Percentiles rank a stretch among this genome's conserved stretches.
Conservation (phyloP, 53 echinoderm and acorn worm genomes). For the Antedon mediterranea region DNA sequence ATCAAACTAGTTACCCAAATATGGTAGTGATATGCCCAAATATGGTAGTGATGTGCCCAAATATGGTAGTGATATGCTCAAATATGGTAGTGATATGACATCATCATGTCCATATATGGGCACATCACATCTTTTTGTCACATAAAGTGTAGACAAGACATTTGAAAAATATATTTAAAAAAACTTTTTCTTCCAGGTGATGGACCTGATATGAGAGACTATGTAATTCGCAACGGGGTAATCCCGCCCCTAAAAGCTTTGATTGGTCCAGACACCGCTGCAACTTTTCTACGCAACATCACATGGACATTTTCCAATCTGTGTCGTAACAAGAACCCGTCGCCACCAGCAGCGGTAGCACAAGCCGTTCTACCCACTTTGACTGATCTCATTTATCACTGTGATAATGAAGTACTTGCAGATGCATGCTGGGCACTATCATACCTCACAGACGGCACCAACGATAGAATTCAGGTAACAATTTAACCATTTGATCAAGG, state of each 20-base stretch:
- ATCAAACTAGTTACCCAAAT: too few species aligned
- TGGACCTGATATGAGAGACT: slow-evolving; percentile 70
- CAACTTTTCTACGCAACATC: slow-evolving; percentile 73
- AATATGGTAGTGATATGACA: too few species aligned
- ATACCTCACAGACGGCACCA: slow-evolving; percentile 81
- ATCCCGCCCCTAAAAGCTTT: slow-evolving; percentile 59
- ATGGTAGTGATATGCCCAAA: too few species aligned
- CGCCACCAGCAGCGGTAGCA: slow-evolving; percentile 60
- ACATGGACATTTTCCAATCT: slow-evolving; percentile 86
- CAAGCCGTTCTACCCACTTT: slow-evolving; percentile 53
- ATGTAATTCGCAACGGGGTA: slow-evolving; percentile 72
- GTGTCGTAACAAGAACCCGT: slow-evolving; percentile 92
- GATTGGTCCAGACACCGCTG: slow-evolving; percentile 45
- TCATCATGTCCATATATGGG: too few species aligned
- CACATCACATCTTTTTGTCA: too few species aligned
- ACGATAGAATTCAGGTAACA: slow-evolving; percentile 80
- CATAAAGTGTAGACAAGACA: too few species aligned
- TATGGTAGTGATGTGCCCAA: too few species aligned
- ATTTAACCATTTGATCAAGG: too few species aligned
- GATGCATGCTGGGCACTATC: slow-evolving; percentile 92
- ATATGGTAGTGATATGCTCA: too few species aligned
- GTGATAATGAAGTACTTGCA: slow-evolving; percentile 82
- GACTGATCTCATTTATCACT: slow-evolving; percentile 58
- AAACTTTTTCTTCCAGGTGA: slow-evolving; percentile 39
- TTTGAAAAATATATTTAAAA: too few species aligned